Base-by-base conservation (phyloP, 2,797 vertebrate species). In the Falco cherrug region DNA sequence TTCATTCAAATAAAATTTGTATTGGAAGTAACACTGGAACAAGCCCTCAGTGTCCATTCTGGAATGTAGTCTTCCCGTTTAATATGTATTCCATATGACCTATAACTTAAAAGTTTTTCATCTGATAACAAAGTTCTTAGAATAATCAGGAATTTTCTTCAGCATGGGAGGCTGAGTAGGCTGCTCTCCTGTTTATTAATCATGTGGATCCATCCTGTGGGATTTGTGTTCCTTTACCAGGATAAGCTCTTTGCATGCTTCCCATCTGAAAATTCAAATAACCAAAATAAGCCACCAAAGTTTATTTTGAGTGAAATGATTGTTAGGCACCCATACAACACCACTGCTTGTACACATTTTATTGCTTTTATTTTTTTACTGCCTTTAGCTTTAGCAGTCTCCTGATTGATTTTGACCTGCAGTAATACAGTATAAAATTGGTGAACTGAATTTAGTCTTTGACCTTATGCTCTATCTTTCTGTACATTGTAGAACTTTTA, bases 391-490 rank as follows among this genome's bases (percentile, higher is more conserved):
- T 59, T 85, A 64, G 20, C 28, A 51, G 9, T 75, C 11, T 84
- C 22, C 47, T 43, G 24, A 88, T 54, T 87, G 77, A 89, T 94
- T 90, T 96, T 77, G 56, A 84, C 39, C 63, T 82, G 24, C 19
- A 39, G 19, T 82, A 17, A 39, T 37, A 43, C 13, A 68, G 9
- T 50, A 68, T 78, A 45, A 78, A 87, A 75, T 4, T 61, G 20
- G 20, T 90, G 33, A 89, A 71, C 33, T 48, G 78, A 84, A 79
- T 93, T 91, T 85, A 77, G 63, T 82, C 59, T 71, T 92, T 92
- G 81, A 84, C 43, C 15, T 61, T 48, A 29, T 73, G 43, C 10
- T 82, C 6, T 78, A 4, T 77, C 37, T 77, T 91, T 84, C 57
- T 69, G 26, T 65, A 77, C 4, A 11, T 29, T 64, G 14, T 41